Evolutionary conservation across 2,888 invertebrate species (phyloP).

Genomic region (Diabrotica balteata): DNA sequence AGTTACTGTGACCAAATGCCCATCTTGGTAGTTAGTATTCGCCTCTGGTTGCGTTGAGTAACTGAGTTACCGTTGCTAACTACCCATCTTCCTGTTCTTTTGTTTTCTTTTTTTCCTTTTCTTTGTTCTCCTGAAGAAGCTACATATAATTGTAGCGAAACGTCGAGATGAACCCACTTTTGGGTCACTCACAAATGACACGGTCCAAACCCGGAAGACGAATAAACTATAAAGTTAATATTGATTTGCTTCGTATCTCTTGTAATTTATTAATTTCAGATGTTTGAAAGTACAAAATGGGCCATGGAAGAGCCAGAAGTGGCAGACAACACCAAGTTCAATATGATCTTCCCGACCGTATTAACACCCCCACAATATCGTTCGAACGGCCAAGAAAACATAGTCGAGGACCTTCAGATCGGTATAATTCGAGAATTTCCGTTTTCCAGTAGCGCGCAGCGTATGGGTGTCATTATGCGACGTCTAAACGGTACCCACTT

Average conservation of each 20-base stretch:
- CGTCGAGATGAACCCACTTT: too few species aligned
- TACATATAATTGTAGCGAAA: too few species aligned
- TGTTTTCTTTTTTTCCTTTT: too few species aligned
- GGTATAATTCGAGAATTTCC: slow-evolving; percentile 78
- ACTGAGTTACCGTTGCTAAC: too few species aligned
- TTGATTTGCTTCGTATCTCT: neutral
- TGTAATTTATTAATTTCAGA: slow-evolving; percentile 61
- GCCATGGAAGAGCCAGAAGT: slow-evolving; percentile 85
- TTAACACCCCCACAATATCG: slow-evolving; percentile 68
- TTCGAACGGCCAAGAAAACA: slow-evolving; percentile 35
- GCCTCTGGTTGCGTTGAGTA: too few species aligned
- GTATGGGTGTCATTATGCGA: slow-evolving; percentile 88
- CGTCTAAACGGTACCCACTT: slow-evolving; percentile 65
- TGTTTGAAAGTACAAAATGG: slow-evolving; percentile 97
- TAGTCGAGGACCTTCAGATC: slow-evolving; percentile 69
- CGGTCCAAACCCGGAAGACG: too few species aligned
- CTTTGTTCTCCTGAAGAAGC: too few species aligned
- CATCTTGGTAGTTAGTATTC: too few species aligned
- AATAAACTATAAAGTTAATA: too few species aligned
- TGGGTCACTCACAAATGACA: too few species aligned
- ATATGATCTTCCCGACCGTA: slow-evolving; percentile 86
- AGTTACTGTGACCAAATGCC: too few species aligned
- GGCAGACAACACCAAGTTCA: slow-evolving; percentile 84
- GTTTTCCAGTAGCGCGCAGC: slow-evolving; percentile 83
- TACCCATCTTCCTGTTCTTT: too few species aligned